Evolutionary conservation across 2,888 invertebrate genomes (phyloP), one percentile per base, ranked within the genome.

Genomic region (Eledona agricola): DNA sequence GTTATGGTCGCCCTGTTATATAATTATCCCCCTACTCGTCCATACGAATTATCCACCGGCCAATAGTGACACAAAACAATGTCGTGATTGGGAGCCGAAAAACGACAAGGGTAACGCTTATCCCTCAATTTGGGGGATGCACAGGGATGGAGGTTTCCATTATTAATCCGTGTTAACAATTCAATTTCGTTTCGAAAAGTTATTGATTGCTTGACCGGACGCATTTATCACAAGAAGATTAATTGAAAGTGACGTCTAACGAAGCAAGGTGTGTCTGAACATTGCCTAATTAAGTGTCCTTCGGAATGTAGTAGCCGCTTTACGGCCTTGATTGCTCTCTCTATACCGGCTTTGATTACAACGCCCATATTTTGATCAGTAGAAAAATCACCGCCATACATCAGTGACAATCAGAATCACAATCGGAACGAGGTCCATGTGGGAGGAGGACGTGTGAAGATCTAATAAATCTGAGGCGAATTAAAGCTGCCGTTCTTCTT

Each of bases 1-100:
- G 60, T 58, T 60, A 57, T 57, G 53, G 58, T 58, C 55, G 54
- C 55, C 23, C 57, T 46, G 51, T 60, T 58, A 54, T 56, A 50
- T 59, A 57, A 59, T 57, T 59, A 59, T 54, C 45, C 50, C 47
- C 51, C 51, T 49, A 47, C 40, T 40, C 59, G 34, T 34, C 47
- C 49, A 50, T 51, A 49, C 51, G 47, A 57, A 59, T 59, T 55
- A 59, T 59, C 47, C 54, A 46, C 49, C 46, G 55, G 43, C 57
- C 57, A 59, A 59, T 57, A 40, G 57, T 57, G 55, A 54, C 54
- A 49, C 53, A 57, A 53, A 53, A 47, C 55, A 55, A 29, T 59
- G 54, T 57, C 59, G 57, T 59, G 59, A 59, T 59, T 57, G 25
- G 47, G 45, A 45, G 15, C 28, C 17, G n/a, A 25, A 54, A 50